These are phyloP conservation scores for Harpalus rufipes DNA, from an alignment of 2,888 invertebrate genomes.

Conservation along the genomic window DNA sequence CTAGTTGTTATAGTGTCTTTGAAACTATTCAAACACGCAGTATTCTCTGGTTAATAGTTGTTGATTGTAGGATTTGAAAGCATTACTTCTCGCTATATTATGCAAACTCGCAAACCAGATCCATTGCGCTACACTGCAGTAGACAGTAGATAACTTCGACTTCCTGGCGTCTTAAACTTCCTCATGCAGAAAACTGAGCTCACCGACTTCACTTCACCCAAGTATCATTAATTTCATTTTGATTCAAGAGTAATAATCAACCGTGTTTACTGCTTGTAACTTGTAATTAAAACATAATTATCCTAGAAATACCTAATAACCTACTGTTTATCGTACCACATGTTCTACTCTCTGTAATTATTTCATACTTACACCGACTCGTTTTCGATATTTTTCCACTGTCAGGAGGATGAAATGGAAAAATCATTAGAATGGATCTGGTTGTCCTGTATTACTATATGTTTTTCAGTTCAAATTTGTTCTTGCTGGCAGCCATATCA, in stretches of 20 bases:
- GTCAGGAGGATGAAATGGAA: neutral
- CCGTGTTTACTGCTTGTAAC: conserved; percentile 42
- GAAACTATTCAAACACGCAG: too few species aligned
- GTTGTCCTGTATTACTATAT: neutral
- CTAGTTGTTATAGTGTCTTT: too few species aligned
- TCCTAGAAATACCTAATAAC: conserved; percentile 54
- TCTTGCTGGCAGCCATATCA: neutral
- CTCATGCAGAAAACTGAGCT: conserved; percentile 24
- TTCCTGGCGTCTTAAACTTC: neutral
- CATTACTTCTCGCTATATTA: too few species aligned
- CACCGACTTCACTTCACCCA: neutral
- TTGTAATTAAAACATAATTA: conserved; percentile 56
- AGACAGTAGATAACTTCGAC: neutral
- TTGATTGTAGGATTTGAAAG: too few species aligned
- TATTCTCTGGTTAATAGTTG: too few species aligned
- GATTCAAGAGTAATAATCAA: conserved; percentile 55
- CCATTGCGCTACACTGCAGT: neutral
- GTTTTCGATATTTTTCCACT: conserved; percentile 45
- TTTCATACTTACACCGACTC: conserved; percentile 49
- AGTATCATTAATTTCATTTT: conserved; percentile 56
- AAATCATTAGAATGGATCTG: neutral
- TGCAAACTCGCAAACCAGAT: too few species aligned
- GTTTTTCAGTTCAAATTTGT: neutral
- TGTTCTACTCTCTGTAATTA: conserved; percentile 42
- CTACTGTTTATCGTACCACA: conserved; percentile 43